These are phyloP conservation scores for Tachysurus vachellii DNA, from an alignment of 2,113 vertebrate species.

Conservation along the genomic window DNA sequence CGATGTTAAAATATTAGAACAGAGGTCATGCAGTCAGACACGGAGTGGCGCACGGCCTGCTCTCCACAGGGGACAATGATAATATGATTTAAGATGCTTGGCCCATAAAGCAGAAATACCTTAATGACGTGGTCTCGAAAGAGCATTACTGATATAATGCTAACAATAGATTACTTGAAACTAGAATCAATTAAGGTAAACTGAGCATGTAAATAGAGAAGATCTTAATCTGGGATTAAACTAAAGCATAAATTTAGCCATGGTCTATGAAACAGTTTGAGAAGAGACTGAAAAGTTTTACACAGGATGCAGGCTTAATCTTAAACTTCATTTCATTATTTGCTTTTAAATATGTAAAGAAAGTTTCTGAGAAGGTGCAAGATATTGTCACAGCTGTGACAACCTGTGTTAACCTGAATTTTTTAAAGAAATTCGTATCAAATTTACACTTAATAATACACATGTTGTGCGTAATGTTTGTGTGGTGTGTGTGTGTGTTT, in stretches of 20 bases:
- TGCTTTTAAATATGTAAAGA: background rate
- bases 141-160: background rate
- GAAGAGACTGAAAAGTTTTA: background rate
- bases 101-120: background rate
- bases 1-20: constrained; percentile 65
- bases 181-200: background rate
- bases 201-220: background rate
- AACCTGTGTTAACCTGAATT: too few relatives aligned
- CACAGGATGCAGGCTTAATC: background rate
- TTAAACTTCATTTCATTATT: background rate
- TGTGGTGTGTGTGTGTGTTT: background rate
- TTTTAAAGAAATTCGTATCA: background rate
- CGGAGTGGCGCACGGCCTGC: constrained; percentile 25
- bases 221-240: constrained; percentile 18
- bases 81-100: constrained; percentile 22
- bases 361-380: background rate
- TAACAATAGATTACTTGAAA: background rate
- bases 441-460: background rate
- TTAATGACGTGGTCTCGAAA: background rate
- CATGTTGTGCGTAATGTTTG: background rate
- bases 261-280: background rate
- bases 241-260: background rate
- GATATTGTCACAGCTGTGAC: background rate
- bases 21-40: constrained; percentile 61
- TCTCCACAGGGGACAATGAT: constrained; percentile 19